Conservation (phyloP, 2,888 invertebrate genomes). For the Pteria penguin region DNA sequence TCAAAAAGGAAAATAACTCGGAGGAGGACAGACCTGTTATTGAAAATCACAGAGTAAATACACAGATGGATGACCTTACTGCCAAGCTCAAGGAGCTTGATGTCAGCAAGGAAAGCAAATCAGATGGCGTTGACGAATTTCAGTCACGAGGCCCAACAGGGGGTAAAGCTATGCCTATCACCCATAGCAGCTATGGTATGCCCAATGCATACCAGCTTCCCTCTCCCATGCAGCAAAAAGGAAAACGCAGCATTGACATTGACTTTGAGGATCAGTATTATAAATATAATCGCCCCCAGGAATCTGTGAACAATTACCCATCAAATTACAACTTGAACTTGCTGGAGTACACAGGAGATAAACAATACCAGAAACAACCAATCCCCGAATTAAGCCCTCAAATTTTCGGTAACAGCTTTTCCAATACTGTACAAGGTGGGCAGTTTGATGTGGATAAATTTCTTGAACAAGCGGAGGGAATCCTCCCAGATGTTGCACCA, state of each 20-base stretch:
- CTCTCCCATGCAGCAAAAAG: background rate
- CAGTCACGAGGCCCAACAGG: conserved; percentile 30
- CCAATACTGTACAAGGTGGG: background rate
- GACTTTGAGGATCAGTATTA: background rate
- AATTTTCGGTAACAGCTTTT: background rate
- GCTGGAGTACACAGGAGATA: background rate
- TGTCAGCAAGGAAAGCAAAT: too few species aligned
- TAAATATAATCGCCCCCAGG: background rate
- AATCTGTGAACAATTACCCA: background rate
- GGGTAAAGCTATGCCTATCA: too few species aligned
- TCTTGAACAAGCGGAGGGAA: background rate
- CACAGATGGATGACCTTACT: too few species aligned
- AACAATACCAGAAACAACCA: background rate
- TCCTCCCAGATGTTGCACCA: too few species aligned
- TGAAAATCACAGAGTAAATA: too few species aligned
- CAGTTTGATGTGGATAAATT: background rate
- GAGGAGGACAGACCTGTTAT: too few species aligned
- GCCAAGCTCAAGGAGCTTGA: too few species aligned
- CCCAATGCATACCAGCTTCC: too few species aligned
- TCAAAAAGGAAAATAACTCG: too few species aligned
- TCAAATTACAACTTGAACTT: background rate
- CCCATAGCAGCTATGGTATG: too few species aligned
- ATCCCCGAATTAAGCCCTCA: background rate
- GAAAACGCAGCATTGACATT: background rate
- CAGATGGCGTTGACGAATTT: too few species aligned